phyloP scores from a whole-genome alignment of 2,113 vertebrate genomes.

The Pterocles gutturalis region DNA sequence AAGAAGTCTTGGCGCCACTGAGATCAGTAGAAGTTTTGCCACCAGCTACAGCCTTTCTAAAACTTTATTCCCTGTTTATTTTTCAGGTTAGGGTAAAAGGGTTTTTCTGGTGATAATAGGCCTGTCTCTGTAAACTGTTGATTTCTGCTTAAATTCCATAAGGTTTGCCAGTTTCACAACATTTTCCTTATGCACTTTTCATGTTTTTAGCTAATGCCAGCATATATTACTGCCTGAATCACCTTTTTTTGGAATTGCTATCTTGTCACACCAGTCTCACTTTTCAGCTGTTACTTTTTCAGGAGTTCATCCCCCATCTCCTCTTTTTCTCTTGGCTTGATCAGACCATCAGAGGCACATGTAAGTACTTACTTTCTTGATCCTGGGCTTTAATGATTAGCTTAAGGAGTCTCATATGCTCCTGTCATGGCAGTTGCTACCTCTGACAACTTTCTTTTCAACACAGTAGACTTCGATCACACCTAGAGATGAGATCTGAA shows the following conservation, averaged over 20 bases:
- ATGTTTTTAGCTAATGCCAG: background rate
- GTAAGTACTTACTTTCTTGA: slow-evolving; percentile 43
- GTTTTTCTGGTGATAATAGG: background rate
- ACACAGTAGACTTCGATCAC: background rate
- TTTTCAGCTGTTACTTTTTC: slow-evolving; percentile 60
- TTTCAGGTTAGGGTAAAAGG: background rate
- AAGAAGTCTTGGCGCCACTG: background rate
- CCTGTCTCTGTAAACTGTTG: slow-evolving; percentile 1
- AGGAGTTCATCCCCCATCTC: background rate
- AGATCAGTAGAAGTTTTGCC: background rate
- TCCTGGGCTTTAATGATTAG: slow-evolving; percentile 53
- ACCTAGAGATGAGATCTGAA: slow-evolving; percentile 22
- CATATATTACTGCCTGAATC: background rate
- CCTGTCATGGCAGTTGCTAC: slow-evolving; percentile 55
- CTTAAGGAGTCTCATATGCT: slow-evolving; percentile 58
- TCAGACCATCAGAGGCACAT: slow-evolving; percentile 33
- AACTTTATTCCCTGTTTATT: background rate
- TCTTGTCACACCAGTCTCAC: slow-evolving; percentile 7
- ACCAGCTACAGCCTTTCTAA: background rate
- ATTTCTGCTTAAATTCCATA: slow-evolving; percentile 9
- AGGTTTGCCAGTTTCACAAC: background rate
- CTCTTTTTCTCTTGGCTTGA: slow-evolving; percentile 21
- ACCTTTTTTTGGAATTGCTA: background rate
- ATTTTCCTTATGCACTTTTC: background rate
- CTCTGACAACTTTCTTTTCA: slow-evolving; percentile 54